phyloP scores from a whole-genome alignment of 2,113 vertebrate genomes.

The Craseonycteris thonglongyai region DNA sequence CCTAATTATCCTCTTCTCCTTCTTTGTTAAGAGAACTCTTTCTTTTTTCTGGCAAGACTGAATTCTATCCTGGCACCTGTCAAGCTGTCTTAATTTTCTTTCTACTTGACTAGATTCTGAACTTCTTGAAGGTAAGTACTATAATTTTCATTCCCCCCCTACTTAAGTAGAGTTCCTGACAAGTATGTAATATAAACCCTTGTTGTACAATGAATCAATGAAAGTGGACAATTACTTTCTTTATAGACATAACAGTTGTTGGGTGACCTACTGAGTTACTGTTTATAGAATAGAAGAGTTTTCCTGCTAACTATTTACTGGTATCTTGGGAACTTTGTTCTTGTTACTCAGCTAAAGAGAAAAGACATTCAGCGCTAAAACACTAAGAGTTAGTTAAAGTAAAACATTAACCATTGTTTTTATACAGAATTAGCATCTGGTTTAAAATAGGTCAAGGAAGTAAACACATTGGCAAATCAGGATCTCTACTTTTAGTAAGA shows the following conservation, averaged over 20 bases:
- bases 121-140: not conserved
- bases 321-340: conserved; percentile 20
- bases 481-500: conserved; percentile 19
- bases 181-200: conserved; percentile 1
- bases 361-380: not conserved
- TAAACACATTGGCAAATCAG: conserved; percentile 23
- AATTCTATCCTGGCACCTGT: not conserved
- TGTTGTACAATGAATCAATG: not conserved
- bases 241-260: not conserved
- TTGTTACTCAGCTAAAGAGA: conserved; percentile 20
- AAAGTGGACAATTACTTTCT: not conserved
- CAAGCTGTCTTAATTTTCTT: not conserved
- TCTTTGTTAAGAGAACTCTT: not conserved
- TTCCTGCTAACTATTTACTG: not conserved
- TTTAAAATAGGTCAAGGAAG: conserved; percentile 20
- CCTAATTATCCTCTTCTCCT: not conserved
- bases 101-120: not conserved
- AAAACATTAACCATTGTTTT: conserved; percentile 32
- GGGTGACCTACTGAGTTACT: not conserved
- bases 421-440: not conserved
- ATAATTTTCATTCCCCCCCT: not conserved
- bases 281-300: not conserved
- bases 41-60: not conserved
- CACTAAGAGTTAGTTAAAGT: conserved; percentile 26
- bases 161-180: not conserved